These are phyloP conservation scores for Myoxocephalus aenaeus DNA, from an alignment of 2,797 vertebrate species.

Conservation along the genomic window DNA sequence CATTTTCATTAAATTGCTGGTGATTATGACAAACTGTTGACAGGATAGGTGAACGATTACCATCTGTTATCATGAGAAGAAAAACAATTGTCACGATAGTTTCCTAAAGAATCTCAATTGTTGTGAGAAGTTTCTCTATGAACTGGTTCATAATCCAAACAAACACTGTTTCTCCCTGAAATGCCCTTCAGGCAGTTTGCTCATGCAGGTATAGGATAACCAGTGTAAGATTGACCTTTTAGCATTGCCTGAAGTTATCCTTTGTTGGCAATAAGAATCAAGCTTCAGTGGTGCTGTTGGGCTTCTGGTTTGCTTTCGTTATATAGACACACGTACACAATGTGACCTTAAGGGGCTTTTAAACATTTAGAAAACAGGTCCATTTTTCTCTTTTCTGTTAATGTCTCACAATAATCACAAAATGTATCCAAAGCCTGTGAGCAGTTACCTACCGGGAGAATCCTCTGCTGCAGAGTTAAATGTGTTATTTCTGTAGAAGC, in stretches of 20 bases:
- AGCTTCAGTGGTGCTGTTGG: neutral
- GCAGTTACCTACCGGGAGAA: neutral
- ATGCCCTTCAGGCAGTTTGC: neutral
- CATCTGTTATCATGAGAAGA: neutral
- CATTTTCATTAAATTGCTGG: neutral
- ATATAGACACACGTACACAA: neutral
- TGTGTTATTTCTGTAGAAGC: neutral
- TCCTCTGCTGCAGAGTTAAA: neutral
- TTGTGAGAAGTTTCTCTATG: neutral
- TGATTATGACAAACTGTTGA: neutral
- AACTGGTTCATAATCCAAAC: neutral
- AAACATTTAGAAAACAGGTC: neutral
- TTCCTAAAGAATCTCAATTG: neutral
- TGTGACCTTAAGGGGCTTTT: neutral
- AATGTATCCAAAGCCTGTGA: neutral
- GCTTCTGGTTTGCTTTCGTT: slow-evolving; percentile 5
- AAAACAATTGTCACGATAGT: neutral
- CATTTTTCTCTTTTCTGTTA: neutral
- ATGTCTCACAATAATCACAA: neutral
- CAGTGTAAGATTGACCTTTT: neutral
- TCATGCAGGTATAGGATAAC: neutral
- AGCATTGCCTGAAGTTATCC: neutral
- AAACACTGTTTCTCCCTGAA: neutral
- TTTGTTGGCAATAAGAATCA: neutral
- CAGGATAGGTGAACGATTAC: neutral